Base-by-base conservation (phyloP, 64 coral and sea anemone genomes). In the Montipora foliosa region DNA sequence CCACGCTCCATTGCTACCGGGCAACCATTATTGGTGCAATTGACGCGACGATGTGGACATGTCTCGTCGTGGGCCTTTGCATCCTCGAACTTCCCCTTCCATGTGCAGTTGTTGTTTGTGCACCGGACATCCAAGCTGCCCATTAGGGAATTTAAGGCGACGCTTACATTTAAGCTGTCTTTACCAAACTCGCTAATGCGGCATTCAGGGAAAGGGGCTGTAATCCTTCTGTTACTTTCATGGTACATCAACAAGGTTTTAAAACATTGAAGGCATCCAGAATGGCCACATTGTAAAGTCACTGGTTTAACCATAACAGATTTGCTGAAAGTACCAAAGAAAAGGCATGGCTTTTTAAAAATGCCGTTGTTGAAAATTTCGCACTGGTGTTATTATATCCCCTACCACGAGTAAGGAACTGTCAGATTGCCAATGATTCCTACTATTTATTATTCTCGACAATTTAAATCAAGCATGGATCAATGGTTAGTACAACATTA, bases 151-250 rank as follows among this genome's bases (percentile, higher is more conserved):
- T 77, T 12, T 45, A 77, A 45, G 75, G 45, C 75, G 46, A 14
- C 29, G 45, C 45, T 77, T 45, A 77, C 37, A 45, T 14, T 77
- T 49, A 77, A 14, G 29, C 24, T 14, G 9, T 49, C 75, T 77
- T 24, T 77, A 45, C 75, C 75, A 77, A 77, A 77, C 52, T 57
- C 0, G 45, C 75, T 77, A 57, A 57, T 77, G 29, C 45, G 75
- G 75, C 75, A 77, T 49, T 77, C 75, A 77, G 75, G 75, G 75
- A 45, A 77, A 77, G 46, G 75, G 29, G 75, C 75, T 13, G 29
- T 77, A 12, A 45, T 48, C 52, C 52, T 57, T 57, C 52, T 2
- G 52, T 77, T 77, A 45, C 25, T 77, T 77, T 77, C 46, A 0
- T 77, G 75, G 12, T 49, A 77, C 46, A 25, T 77, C 75, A 47